A percentile compares a stretch with the other conserved stretches of the same genome.
phyloP scores from a whole-genome alignment of 2,888 invertebrate genomes.

The Hemithea aestivaria region DNA sequence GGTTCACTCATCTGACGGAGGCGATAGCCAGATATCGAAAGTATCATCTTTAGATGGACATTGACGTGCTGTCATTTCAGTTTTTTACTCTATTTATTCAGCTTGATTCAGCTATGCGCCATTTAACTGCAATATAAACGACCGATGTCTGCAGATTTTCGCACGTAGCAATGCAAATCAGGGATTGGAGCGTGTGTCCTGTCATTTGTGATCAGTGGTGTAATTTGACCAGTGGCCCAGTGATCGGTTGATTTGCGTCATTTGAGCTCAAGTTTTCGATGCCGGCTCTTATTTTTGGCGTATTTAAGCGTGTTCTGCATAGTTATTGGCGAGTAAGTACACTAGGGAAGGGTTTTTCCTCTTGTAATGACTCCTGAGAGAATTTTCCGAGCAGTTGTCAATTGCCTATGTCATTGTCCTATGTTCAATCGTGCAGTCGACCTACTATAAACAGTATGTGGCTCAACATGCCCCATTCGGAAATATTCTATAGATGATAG shows the following conservation, averaged over 20 bases:
- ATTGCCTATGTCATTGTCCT: slow-evolving; percentile 23
- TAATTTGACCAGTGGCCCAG: slow-evolving; percentile 32
- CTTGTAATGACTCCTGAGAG: slow-evolving; percentile 13
- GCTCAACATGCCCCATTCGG: slow-evolving; percentile 56
- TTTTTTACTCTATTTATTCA: slow-evolving; percentile 74
- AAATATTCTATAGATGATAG: slow-evolving; percentile 37
- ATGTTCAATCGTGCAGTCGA: slow-evolving; percentile 33
- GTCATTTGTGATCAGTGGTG: slow-evolving; percentile 41
- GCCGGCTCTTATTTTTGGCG: slow-evolving; percentile 60
- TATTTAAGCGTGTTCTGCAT: slow-evolving; percentile 47
- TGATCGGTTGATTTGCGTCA: slow-evolving; percentile 41
- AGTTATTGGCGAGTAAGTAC: slow-evolving; percentile 44
- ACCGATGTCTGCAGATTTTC: slow-evolving; percentile 57
- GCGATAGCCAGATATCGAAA: slow-evolving; percentile 55
- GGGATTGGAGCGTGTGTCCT: slow-evolving; percentile 43
- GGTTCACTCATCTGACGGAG: slow-evolving; percentile 43
- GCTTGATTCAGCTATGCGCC: slow-evolving; percentile 74
- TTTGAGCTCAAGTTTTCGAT: slow-evolving; percentile 44
- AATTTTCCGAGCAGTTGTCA: slow-evolving; percentile 23
- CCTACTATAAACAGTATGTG: slow-evolving; percentile 56
- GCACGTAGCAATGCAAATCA: slow-evolving; percentile 53
- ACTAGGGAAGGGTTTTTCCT: slow-evolving; percentile 8
- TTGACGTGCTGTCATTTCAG: slow-evolving; percentile 71
- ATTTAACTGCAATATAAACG: slow-evolving; percentile 72
- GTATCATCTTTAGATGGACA: no score